Base-by-base conservation (phyloP, 2,888 invertebrate species). In the Ectemnius cavifrons region DNA sequence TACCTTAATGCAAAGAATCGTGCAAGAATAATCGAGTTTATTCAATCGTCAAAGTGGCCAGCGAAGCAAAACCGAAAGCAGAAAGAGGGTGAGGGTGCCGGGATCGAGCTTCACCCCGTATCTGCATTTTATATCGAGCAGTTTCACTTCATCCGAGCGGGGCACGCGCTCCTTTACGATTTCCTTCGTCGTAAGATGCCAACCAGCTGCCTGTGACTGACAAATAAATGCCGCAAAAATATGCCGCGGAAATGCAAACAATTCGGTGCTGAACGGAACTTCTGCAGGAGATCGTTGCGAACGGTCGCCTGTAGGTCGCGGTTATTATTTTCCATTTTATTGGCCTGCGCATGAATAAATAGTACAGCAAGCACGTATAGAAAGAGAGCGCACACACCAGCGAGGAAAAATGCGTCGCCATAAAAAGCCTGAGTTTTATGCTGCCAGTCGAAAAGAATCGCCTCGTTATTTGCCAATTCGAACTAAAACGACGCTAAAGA, bases 151-250 rank as follows among this genome's bases (percentile, higher is more conserved):
- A 56, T 70, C 60, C 63, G 5, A 14, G 52, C 16, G 59, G 57
- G 46, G n/a, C 67, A 23, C 63, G 46, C 63, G 64, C 71, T 73
- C 71, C 71, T 82, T 82, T 82, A 82, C 76, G 82, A 82, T 76
- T 73, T 57, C 62, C 63, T 52, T 18, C 62, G 67, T 46, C 62
- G 66, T 71, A 65, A 81, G 71, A 47, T 72, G 57, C 72, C 16
- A 47, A 74, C 68, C 80, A 76, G 78, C 75, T 87, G 88, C 85
- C 86, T 87, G 73, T 87, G 87, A 88, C 88, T 59, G 60, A 57
- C 71, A 52, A 88, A 90, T 90, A 90, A 89, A 89, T 89, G 88
- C 87, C 86, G 83, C 85, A 84, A 84, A 82, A 89, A 87, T 88
- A 86, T 86, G 88, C 78, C 79, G 80, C 84, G 85, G 87, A 88